These are phyloP conservation scores for Antheraea assamensis DNA, from an alignment of 2,888 invertebrate species.

Conservation along the genomic window DNA sequence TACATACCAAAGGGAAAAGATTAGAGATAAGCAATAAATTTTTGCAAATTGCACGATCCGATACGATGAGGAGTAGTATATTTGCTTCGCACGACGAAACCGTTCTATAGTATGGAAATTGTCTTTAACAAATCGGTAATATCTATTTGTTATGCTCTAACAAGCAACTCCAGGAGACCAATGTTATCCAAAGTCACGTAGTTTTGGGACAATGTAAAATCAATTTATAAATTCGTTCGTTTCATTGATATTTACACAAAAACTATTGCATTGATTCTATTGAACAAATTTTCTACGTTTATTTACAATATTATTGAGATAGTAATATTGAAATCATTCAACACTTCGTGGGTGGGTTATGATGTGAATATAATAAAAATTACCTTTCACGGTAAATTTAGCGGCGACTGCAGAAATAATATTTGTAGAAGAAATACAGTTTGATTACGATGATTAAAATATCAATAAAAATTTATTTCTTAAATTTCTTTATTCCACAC, in stretches of 20 bases:
- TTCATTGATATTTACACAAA: constrained; percentile 17
- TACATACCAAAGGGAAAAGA: not conserved
- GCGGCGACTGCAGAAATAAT: not conserved
- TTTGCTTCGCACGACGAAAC: constrained; percentile 38
- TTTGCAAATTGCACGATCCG: constrained; percentile 14
- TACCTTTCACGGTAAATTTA: not conserved
- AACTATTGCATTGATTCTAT: not conserved
- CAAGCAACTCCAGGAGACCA: constrained; percentile 31
- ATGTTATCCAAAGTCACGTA: constrained; percentile 27
- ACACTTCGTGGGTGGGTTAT: not conserved
- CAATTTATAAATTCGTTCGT: constrained; percentile 17
- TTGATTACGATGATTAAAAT: not conserved
- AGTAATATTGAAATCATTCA: not conserved
- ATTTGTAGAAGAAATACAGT: not conserved
- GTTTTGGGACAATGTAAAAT: constrained; percentile 23
- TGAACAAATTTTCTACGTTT: not conserved
- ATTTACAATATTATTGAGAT: not conserved
- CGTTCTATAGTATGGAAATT: constrained; percentile 49
- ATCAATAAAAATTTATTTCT: not conserved
- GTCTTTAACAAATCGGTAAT: constrained; percentile 70
- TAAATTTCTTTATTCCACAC: not conserved
- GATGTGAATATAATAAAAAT: not conserved
- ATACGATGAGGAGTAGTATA: constrained; percentile 27
- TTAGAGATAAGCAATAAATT: not conserved
- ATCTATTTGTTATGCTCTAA: constrained; percentile 31